Percentiles rank a stretch among this genome's conserved stretches.
These are phyloP conservation scores for Mylabris phalerata DNA, from an alignment of 1,140 invertebrate species.

Conservation along the genomic window DNA sequence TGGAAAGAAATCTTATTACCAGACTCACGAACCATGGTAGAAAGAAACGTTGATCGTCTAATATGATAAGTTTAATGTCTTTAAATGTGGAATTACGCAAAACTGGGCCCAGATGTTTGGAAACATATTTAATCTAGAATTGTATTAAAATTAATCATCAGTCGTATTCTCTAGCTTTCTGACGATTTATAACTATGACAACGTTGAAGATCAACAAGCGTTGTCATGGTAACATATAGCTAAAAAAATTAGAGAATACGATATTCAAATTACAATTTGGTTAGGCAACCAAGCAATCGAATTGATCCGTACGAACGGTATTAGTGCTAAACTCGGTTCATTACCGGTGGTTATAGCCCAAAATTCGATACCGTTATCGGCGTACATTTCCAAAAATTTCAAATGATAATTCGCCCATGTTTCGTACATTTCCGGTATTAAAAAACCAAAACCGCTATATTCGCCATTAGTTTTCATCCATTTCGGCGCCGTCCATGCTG, in stretches of 20 bases:
- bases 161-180: too few relatives aligned
- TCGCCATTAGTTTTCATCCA: conserved; percentile 89
- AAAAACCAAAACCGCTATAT: conserved; percentile 47
- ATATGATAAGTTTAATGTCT: conserved; percentile 53
- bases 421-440: conserved; percentile 46
- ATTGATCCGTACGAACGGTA: conserved; percentile 51
- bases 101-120: conserved; percentile 58
- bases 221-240: too few relatives aligned
- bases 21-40: conserved; percentile 53
- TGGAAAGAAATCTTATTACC: too few relatives aligned
- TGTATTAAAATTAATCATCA: too few relatives aligned
- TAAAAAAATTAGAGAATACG: too few relatives aligned
- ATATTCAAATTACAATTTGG: conserved; percentile 10
- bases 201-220: too few relatives aligned
- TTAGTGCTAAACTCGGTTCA: conserved; percentile 40
- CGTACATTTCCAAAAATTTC: conserved; percentile 39
- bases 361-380: conserved; percentile 29
- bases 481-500: conserved; percentile 77
- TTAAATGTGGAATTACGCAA: conserved; percentile 50
- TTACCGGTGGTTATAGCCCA: conserved; percentile 42
- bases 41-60: conserved; percentile 63
- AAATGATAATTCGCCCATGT: conserved; percentile 55
- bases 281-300: conserved; percentile 16
- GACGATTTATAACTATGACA: too few relatives aligned
- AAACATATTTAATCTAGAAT: conserved; percentile 54